Conservation (phyloP, 2,888 invertebrate species). For the Xanthorhoe spadicearia region DNA sequence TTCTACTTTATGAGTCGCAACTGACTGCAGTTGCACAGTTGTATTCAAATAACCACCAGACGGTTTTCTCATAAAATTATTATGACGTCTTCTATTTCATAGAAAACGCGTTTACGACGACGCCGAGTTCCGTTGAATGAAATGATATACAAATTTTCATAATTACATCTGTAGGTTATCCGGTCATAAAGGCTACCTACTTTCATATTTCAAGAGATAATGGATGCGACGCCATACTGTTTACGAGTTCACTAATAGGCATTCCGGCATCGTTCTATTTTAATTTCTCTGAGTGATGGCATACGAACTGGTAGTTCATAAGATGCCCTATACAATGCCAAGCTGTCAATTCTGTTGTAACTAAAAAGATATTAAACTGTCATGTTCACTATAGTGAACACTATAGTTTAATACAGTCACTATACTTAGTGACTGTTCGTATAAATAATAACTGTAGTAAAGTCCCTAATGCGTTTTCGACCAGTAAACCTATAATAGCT, state of each 20-base stretch:
- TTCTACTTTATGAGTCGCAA: too few species aligned
- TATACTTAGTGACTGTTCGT: too few species aligned
- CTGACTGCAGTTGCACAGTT: too few species aligned
- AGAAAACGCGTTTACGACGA: neutral
- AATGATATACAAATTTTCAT: neutral
- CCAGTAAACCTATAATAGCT: too few species aligned
- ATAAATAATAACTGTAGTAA: too few species aligned
- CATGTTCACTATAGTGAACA: too few species aligned
- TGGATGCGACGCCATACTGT: constrained; percentile 51
- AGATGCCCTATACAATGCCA: constrained; percentile 6
- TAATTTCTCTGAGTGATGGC: constrained; percentile 29
- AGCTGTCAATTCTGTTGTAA: neutral
- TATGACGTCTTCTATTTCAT: too few species aligned
- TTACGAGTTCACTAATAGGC: constrained; percentile 55
- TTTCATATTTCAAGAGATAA: constrained; percentile 35
- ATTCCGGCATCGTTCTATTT: constrained; percentile 44
- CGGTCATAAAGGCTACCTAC: constrained; percentile 5
- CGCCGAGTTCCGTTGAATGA: neutral
- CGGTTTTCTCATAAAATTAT: too few species aligned
- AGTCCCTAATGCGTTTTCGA: too few species aligned
- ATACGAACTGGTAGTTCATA: constrained; percentile 17
- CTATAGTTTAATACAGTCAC: too few species aligned
- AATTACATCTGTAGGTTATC: constrained; percentile 1
- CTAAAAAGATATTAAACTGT: too few species aligned
- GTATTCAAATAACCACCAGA: too few species aligned